These are phyloP conservation scores for Pemphredon lugubris DNA, from an alignment of 2,888 invertebrate species.

Conservation along the genomic window DNA sequence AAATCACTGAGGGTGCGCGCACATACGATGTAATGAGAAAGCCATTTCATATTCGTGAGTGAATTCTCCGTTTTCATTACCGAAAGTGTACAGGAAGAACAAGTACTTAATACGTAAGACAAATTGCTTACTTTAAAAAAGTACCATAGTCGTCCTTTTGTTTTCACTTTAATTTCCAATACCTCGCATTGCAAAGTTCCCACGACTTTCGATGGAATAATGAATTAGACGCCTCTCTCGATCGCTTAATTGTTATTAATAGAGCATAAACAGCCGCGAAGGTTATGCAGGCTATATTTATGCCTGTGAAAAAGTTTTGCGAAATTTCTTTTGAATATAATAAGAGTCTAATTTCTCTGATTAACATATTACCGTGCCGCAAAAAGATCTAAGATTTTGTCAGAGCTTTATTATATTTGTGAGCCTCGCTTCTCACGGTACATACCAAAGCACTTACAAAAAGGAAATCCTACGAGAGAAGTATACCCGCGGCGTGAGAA, in stretches of 20 bases:
- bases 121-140: no score
- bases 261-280: not conserved
- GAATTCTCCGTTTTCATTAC: no score
- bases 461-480: conserved; percentile 41
- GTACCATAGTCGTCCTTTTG: no score
- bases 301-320: not conserved
- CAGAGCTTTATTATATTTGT: conserved; percentile 38
- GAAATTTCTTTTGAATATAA: conserved; percentile 3
- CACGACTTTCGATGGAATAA: not conserved
- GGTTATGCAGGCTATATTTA: not conserved
- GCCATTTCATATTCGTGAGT: no score
- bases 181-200: no score
- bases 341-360: conserved; percentile 42
- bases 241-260: not conserved
- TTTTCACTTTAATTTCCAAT: no score
- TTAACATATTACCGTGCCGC: conserved; percentile 30
- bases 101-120: no score
- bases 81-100: no score
- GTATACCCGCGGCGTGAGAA: conserved; percentile 41
- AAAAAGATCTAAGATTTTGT: conserved; percentile 46
- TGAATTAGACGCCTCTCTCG: not conserved
- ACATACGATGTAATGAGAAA: not conserved
- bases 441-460: conserved; percentile 32
- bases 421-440: conserved; percentile 47
- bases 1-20: not conserved